phyloP scores from a whole-genome alignment of 1,140 invertebrate genomes.

The Lasioglossum baleicum region DNA sequence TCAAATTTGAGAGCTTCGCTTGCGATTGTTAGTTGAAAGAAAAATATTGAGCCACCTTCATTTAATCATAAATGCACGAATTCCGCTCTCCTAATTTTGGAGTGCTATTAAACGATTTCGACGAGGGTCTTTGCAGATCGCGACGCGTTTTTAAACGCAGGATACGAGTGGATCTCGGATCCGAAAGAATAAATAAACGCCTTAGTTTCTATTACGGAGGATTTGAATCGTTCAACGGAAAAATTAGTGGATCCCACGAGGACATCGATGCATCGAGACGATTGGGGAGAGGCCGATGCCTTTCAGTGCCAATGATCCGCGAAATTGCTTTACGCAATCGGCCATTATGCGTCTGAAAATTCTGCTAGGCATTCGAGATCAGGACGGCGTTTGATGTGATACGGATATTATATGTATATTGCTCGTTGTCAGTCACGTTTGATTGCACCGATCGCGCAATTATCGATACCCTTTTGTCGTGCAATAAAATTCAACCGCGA shows the following conservation, averaged over 20 bases:
- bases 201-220: conserved; percentile 30
- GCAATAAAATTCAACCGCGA: conserved; percentile 54
- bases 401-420: conserved; percentile 62
- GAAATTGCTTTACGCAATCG: conserved; percentile 70
- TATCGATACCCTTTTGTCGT: conserved; percentile 47
- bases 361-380: conserved; percentile 56
- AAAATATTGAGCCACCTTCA: too few species aligned
- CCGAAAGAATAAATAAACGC: conserved; percentile 29
- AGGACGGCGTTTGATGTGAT: conserved; percentile 57
- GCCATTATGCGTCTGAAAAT: conserved; percentile 67
- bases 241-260: conserved; percentile 53
- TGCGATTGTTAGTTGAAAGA: too few species aligned
- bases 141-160: not conserved
- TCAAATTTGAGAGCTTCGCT: too few species aligned
- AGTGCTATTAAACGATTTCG: too few species aligned
- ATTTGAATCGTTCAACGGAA: conserved; percentile 49
- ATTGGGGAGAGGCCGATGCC: conserved; percentile 31
- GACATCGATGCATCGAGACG: conserved; percentile 44
- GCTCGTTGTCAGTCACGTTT: conserved; percentile 54
- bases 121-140: not conserved
- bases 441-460: conserved; percentile 60
- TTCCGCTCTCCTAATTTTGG: too few species aligned
- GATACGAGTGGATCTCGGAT: not conserved
- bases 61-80: too few species aligned
- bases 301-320: conserved; percentile 65